These are phyloP conservation scores for Drosophila ercepeae DNA, from an alignment of 1,140 invertebrate species.

Conservation along the genomic window DNA sequence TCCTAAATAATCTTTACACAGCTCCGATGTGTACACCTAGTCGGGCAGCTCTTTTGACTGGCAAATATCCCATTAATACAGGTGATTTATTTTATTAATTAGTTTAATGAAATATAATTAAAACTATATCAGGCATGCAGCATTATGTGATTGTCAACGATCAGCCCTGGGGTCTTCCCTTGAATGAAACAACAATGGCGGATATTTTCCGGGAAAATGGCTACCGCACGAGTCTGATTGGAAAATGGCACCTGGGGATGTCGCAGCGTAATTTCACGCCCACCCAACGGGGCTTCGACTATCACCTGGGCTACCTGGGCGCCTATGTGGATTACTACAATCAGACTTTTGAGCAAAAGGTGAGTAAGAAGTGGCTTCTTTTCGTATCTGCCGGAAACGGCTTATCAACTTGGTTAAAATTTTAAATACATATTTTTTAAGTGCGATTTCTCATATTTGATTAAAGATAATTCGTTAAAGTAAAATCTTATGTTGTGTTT, in stretches of 20 bases:
- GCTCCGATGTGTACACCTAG: slow-evolving; percentile 91
- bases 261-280: slow-evolving; percentile 90
- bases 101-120: not conserved
- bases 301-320: slow-evolving; percentile 92
- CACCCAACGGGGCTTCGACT: slow-evolving; percentile 91
- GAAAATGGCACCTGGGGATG: slow-evolving; percentile 95
- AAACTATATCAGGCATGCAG: slow-evolving; percentile 88
- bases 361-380: slow-evolving; percentile 64
- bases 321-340: slow-evolving; percentile 93
- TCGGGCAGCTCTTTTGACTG: slow-evolving; percentile 91
- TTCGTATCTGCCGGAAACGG: not conserved
- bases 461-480: not conserved
- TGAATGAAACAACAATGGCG: slow-evolving; percentile 90
- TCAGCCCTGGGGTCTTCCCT: slow-evolving; percentile 90
- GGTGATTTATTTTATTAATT: slow-evolving; percentile 83
- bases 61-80: slow-evolving; percentile 92
- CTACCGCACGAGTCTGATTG: slow-evolving; percentile 92
- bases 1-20: slow-evolving; percentile 90
- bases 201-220: slow-evolving; percentile 90
- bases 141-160: slow-evolving; percentile 90
- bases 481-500: no score
- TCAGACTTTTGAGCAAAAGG: slow-evolving; percentile 86
- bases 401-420: not conserved
- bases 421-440: not conserved
- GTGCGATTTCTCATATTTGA: not conserved